Conservation (phyloP, 2,797 vertebrate genomes). For the Pseudochromis fuscus region DNA sequence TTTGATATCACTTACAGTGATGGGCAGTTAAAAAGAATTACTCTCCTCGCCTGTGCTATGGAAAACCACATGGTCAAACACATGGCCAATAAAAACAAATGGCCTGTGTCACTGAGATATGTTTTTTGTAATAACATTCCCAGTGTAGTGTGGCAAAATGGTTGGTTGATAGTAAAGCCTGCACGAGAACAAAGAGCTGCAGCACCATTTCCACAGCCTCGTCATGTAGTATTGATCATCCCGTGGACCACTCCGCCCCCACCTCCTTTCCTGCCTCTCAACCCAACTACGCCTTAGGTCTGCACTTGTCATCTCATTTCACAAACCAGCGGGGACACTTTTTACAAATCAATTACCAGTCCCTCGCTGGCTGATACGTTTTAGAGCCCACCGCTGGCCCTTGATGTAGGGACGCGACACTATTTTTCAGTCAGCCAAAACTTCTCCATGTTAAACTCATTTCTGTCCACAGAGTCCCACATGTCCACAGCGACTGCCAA, state of each 20-base stretch:
- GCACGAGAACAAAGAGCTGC: slow-evolving; percentile 55
- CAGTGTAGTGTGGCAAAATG: slow-evolving; percentile 23
- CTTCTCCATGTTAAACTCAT: not conserved
- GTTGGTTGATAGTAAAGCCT: slow-evolving; percentile 33
- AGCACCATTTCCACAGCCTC: slow-evolving; percentile 49
- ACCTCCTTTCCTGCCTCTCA: not conserved
- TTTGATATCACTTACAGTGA: slow-evolving; percentile 54
- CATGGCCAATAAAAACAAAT: slow-evolving; percentile 61
- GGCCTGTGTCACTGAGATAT: slow-evolving; percentile 43
- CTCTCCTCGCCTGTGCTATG: slow-evolving; percentile 31
- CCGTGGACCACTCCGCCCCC: slow-evolving; percentile 1
- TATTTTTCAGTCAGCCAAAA: slow-evolving; percentile 18
- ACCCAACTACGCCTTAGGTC: slow-evolving; percentile 38
- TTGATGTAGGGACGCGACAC: slow-evolving; percentile 9
- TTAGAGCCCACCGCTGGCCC: not conserved
- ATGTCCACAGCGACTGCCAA: not conserved
- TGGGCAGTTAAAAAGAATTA: slow-evolving; percentile 53
- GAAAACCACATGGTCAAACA: slow-evolving; percentile 56
- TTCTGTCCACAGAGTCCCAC: not conserved
- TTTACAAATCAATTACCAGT: slow-evolving; percentile 74
- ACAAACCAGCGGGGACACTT: slow-evolving; percentile 29
- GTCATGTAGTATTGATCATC: slow-evolving; percentile 64
- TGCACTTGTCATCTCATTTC: slow-evolving; percentile 65
- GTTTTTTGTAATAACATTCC: slow-evolving; percentile 46
- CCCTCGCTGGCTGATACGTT: slow-evolving; percentile 23